Conservation (phyloP, 2,797 vertebrate species). For the Acropternis orthonyx region DNA sequence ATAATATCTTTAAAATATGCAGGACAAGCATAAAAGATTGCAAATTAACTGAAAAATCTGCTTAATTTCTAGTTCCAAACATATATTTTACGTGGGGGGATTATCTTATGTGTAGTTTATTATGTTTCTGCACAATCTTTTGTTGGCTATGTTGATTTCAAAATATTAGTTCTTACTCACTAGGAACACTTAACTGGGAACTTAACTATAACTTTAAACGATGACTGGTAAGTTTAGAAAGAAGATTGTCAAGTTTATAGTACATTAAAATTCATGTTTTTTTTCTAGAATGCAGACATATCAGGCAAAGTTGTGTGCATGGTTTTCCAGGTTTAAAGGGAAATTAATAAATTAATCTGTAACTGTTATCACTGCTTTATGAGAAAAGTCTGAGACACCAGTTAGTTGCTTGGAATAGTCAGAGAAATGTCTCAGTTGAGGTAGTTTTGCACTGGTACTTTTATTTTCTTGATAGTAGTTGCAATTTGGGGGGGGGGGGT, state of each 20-base stretch:
- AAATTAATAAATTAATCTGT: background rate
- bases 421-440: background rate
- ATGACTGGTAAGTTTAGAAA: background rate
- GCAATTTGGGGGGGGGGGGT: fast-evolving
- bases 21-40: background rate
- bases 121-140: background rate
- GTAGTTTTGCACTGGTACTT: background rate
- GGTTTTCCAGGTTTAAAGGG: background rate
- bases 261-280: background rate
- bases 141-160: background rate
- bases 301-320: background rate
- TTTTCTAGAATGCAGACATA: background rate
- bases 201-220: background rate
- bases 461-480: background rate
- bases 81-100: background rate
- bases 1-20: background rate
- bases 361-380: background rate
- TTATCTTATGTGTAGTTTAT: background rate
- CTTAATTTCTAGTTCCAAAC: background rate
- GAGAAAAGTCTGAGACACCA: background rate
- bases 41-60: background rate
- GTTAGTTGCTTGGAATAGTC: background rate
- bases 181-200: background rate
- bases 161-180: background rate
- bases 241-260: background rate